Percentiles rank a stretch among this genome's conserved stretches.
Conservation (phyloP, 2,888 invertebrate species). For the Tachina grossa region DNA sequence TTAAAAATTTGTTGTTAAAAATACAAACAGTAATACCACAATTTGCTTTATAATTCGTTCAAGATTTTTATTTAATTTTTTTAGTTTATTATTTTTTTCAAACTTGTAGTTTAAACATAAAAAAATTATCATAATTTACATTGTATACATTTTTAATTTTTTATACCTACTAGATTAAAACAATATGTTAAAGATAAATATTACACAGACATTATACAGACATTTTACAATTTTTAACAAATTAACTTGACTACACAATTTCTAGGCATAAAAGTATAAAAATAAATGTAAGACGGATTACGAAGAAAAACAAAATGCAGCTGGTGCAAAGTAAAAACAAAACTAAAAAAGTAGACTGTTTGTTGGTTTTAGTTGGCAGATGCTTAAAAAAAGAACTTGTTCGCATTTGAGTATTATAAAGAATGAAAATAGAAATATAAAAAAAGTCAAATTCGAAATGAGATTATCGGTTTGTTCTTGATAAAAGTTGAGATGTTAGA, state of each 20-base stretch:
- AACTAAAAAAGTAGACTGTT: not conserved
- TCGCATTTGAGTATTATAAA: constrained; percentile 56
- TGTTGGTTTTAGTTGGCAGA: not conserved
- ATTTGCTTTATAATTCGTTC: not conserved
- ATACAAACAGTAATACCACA: not conserved
- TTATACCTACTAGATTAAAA: constrained; percentile 31
- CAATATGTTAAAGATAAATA: constrained; percentile 39
- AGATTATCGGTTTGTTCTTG: constrained; percentile 13
- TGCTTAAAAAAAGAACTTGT: not conserved
- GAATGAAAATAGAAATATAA: constrained; percentile 25
- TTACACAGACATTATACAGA: constrained; percentile 52
- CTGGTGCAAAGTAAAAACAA: not conserved
- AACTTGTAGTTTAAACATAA: constrained; percentile 22
- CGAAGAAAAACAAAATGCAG: constrained; percentile 10
- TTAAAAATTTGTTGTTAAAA: too few species aligned
- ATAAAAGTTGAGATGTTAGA: constrained; percentile 1
- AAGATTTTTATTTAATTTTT: not conserved
- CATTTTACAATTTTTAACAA: constrained; percentile 42
- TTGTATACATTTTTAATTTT: constrained; percentile 32
- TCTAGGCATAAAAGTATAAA: not conserved
- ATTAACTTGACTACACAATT: constrained; percentile 43
- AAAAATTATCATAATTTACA: constrained; percentile 30
- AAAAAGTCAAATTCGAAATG: constrained; percentile 3
- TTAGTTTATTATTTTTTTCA: constrained; percentile 6
- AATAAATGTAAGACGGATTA: not conserved